Conservation (phyloP, 2,113 vertebrate species). For the Chlamydotis undulata region DNA sequence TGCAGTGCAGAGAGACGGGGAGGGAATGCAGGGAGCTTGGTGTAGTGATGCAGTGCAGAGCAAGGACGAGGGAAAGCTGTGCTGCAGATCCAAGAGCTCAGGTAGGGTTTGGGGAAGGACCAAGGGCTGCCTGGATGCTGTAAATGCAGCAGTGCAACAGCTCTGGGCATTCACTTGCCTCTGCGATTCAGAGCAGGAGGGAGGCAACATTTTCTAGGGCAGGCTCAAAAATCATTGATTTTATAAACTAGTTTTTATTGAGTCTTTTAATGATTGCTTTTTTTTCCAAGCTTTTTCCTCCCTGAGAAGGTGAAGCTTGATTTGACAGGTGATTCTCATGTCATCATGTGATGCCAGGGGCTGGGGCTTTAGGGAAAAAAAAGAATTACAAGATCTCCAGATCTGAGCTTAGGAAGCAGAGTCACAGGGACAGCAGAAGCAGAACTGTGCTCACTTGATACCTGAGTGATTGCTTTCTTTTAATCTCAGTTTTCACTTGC, state of each 20-base stretch:
- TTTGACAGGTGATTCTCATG: neutral
- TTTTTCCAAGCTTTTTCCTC: neutral
- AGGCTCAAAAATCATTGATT: neutral
- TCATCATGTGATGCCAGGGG: neutral
- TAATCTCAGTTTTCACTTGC: neutral
- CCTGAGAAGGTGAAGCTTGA: neutral
- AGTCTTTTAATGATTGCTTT: neutral
- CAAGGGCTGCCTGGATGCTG: neutral
- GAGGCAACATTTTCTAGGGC: neutral
- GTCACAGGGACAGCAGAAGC: neutral
- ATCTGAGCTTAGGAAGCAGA: neutral
- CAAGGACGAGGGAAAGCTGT: constrained; percentile 8
- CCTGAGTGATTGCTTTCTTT: neutral
- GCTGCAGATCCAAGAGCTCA: constrained; percentile 30
- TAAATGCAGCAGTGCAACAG: neutral
- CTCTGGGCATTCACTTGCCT: neutral
- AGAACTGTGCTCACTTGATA: neutral
- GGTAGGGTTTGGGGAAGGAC: neutral
- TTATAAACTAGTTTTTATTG: neutral
- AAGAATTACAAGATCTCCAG: neutral
- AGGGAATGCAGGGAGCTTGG: neutral
- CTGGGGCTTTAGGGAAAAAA: neutral
- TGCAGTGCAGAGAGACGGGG: constrained; percentile 58
- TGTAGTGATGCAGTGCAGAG: constrained; percentile 41
- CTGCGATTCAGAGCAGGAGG: neutral